phyloP scores from a whole-genome alignment of 2,113 vertebrate species.

The Indicator indicator region DNA sequence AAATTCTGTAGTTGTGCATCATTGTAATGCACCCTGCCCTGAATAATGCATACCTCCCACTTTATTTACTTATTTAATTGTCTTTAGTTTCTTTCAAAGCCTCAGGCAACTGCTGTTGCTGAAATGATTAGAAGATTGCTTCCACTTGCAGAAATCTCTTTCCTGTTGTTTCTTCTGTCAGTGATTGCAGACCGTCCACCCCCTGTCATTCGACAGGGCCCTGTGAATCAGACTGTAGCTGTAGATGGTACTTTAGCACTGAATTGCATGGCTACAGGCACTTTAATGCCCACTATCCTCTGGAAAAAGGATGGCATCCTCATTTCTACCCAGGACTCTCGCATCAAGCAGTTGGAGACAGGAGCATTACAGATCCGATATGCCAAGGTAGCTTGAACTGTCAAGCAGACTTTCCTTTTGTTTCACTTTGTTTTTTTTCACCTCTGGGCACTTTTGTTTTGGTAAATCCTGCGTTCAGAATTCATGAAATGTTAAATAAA shows the following conservation, averaged over 20 bases:
- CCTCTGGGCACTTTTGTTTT: not conserved
- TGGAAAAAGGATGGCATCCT: slow-evolving; percentile 94
- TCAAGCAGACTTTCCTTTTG: not conserved
- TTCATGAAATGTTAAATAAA: slow-evolving; percentile 35
- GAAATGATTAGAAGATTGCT: slow-evolving; percentile 88
- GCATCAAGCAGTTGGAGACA: slow-evolving; percentile 90
- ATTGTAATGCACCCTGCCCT: slow-evolving; percentile 51
- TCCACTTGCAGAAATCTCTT: slow-evolving; percentile 86
- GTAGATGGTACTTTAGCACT: slow-evolving; percentile 92
- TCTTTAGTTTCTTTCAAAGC: slow-evolving; percentile 81
- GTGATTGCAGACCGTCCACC: slow-evolving; percentile 96
- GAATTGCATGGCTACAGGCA: slow-evolving; percentile 88
- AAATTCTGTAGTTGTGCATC: slow-evolving; percentile 49
- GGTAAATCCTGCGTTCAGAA: not conserved
- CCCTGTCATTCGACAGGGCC: slow-evolving; percentile 94
- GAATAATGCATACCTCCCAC: slow-evolving; percentile 70
- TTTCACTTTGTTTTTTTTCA: not conserved
- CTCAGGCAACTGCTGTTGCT: slow-evolving; percentile 80
- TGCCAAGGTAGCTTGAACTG: slow-evolving; percentile 84
- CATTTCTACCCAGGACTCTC: slow-evolving; percentile 92
- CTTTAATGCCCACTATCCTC: slow-evolving; percentile 89
- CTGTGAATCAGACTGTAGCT: slow-evolving; percentile 95
- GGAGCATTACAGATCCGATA: slow-evolving; percentile 94
- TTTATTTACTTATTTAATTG: slow-evolving; percentile 86
- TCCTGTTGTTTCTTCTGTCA: slow-evolving; percentile 74